Evolutionary conservation across 2,797 vertebrate species (phyloP).

Genomic region (Avahi laniger): DNA sequence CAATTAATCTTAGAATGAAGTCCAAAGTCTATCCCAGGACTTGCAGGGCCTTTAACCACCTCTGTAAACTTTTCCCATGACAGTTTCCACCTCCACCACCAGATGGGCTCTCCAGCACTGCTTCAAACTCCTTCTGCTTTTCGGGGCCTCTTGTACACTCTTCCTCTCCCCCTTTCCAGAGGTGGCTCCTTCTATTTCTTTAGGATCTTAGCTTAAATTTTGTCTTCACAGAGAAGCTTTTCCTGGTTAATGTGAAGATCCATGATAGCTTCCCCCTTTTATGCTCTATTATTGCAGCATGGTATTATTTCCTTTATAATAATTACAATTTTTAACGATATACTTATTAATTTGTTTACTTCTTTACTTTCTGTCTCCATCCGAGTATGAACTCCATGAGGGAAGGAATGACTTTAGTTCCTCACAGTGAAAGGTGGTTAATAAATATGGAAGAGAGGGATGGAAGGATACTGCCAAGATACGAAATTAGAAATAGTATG

Average conservation of each 20-base stretch:
- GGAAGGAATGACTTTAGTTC: neutral
- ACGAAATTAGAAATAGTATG: neutral
- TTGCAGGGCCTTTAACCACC: neutral
- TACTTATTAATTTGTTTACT: neutral
- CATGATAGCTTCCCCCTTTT: accelerated
- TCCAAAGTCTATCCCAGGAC: neutral
- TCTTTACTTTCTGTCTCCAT: neutral
- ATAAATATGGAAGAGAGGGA: neutral
- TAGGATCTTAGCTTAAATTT: neutral
- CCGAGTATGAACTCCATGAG: neutral
- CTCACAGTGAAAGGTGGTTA: neutral
- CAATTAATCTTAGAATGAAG: neutral
- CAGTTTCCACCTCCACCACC: neutral
- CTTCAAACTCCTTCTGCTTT: neutral
- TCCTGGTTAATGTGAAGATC: neutral
- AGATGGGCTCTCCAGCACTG: neutral
- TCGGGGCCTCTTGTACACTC: accelerated
- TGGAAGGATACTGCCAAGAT: neutral
- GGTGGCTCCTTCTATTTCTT: neutral
- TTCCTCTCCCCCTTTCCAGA: neutral
- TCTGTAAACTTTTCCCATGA: neutral
- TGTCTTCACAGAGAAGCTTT: neutral
- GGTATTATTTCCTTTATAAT: neutral
- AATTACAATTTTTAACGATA: neutral
- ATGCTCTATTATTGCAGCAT: neutral